Evolutionary conservation across 2,888 invertebrate genomes (phyloP), one percentile per base, ranked within the genome.

Genomic region (Polyommatus iphigenia): DNA sequence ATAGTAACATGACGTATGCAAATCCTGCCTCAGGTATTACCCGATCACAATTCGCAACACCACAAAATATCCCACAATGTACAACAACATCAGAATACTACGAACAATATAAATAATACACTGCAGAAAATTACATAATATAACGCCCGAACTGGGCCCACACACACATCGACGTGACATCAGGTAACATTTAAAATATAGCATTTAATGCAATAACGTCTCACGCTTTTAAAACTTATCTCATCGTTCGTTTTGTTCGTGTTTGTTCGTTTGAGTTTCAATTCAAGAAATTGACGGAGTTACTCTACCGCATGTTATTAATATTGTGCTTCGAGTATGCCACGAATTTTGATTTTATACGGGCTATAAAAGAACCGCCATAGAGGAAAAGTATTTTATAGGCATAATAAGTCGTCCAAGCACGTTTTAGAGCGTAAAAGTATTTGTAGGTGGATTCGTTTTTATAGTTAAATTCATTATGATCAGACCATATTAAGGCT

Each of bases 341-440:
- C 72, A 20, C 41, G 20, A 72, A 72, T 41, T 72, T 72, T 41
- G 72, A 72, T 72, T 72, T 41, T 72, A 72, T 72, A 72, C 1
- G n/a, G 41, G 41, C 72, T n/a, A 72, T 72, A 72, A 72, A 72
- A 41, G 32, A 71, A n/a, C n/a, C 41, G 41, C 41, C 29, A 36
- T 41, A 41, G n/a, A 3, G 71, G 71, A 36, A 29, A 71, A 36
- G 41, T 8, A 41, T 72, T 72, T 72, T 32, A 71, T 32, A 71
- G 59, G 20, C 59, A 59, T 59, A 59, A 67, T 67, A 67, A 29
- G 62, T 15, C 15, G 1, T 29, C 18, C 67, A 18, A 67, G 15
- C 67, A 18, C 67, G 67, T 67, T 67, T 67, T 15, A 29, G 29
- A 67, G 67, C 18, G 29, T 67, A 29, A 32, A 67, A 67, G 67